A percentile compares a stretch with the other conserved stretches of the same genome.
phyloP scores from a whole-genome alignment of 2,888 invertebrate species.

The Tethea ocularis region DNA sequence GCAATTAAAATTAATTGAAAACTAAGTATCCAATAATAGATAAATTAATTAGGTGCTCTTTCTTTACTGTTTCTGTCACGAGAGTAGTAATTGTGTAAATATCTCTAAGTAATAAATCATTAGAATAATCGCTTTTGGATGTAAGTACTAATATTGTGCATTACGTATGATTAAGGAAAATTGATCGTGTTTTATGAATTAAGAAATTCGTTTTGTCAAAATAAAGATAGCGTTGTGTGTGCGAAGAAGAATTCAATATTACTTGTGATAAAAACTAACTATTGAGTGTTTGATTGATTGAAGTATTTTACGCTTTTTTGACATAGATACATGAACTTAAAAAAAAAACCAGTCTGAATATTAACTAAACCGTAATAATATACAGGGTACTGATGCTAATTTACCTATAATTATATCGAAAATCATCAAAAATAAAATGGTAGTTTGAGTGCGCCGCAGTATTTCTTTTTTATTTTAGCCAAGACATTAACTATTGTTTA shows the following conservation, averaged over 20 bases:
- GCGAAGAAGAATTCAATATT: background rate
- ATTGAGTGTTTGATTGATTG: slow-evolving; percentile 4
- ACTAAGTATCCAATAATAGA: background rate
- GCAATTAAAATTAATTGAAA: background rate
- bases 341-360: background rate
- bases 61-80: slow-evolving; percentile 53
- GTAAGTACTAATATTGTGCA: slow-evolving; percentile 37
- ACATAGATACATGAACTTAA: background rate
- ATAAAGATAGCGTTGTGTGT: background rate
- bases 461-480: too few relatives aligned
- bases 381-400: background rate
- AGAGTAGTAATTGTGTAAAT: slow-evolving; percentile 67
- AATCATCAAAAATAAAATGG: too few relatives aligned
- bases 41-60: slow-evolving; percentile 55
- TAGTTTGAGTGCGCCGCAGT: too few relatives aligned
- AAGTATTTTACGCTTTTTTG: background rate
- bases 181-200: slow-evolving; percentile 36
- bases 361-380: background rate
- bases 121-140: slow-evolving; percentile 39
- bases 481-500: too few relatives aligned
- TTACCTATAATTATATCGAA: background rate
- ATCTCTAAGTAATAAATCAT: slow-evolving; percentile 32
- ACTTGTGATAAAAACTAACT: slow-evolving; percentile 3
- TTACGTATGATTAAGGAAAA: slow-evolving; percentile 31
- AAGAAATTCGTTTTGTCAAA: slow-evolving; percentile 32